These are phyloP conservation scores for Huso huso DNA, from an alignment of 2,797 vertebrate genomes.

Conservation along the genomic window DNA sequence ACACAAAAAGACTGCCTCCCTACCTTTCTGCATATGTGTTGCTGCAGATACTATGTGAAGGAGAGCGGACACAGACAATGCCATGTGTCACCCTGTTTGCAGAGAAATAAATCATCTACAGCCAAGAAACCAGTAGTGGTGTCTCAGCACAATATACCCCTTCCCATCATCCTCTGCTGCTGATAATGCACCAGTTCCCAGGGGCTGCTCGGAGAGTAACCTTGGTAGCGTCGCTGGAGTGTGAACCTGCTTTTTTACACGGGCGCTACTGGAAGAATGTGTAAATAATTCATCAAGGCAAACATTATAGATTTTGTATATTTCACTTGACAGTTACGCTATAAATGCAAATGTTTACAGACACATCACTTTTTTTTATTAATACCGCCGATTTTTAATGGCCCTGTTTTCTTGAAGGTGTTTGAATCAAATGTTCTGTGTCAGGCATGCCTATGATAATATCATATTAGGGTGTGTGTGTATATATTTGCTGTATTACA, in stretches of 20 bases:
- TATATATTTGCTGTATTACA: too few species aligned
- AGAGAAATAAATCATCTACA: conserved; percentile 33
- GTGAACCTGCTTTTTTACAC: conserved; percentile 32
- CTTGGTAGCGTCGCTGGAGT: conserved; percentile 43
- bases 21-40: background rate
- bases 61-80: conserved; percentile 19
- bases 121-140: conserved; percentile 22
- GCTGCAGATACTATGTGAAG: conserved; percentile 10
- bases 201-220: conserved; percentile 45
- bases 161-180: conserved; percentile 40
- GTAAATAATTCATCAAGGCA: conserved; percentile 42
- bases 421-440: too few species aligned
- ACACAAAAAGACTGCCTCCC: background rate
- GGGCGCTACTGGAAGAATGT: conserved; percentile 39
- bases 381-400: too few species aligned
- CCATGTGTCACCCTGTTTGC: conserved; percentile 20
- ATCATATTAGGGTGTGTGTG: too few species aligned
- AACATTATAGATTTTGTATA: background rate
- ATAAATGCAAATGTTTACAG: too few species aligned
- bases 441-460: too few species aligned
- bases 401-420: too few species aligned
- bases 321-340: too few species aligned
- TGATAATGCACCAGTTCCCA: conserved; percentile 38
- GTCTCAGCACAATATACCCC: conserved; percentile 28
- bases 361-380: too few species aligned